phyloP scores from a whole-genome alignment of 2,888 invertebrate genomes.

The Cybosia mesomella region DNA sequence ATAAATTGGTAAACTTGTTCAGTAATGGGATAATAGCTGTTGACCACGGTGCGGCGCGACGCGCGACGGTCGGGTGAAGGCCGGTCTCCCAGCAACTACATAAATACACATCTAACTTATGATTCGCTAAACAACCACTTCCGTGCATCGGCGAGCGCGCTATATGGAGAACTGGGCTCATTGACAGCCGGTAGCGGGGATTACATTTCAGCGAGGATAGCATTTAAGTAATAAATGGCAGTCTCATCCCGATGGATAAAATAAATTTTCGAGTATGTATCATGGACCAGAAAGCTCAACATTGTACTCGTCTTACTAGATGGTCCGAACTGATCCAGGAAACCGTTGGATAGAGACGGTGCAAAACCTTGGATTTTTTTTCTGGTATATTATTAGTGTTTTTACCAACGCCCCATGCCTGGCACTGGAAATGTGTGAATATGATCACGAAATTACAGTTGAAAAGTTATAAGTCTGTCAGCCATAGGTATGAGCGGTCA shows the following conservation, averaged over 20 bases:
- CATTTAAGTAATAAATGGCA: not conserved
- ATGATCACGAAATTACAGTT: not conserved
- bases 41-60: constrained; percentile 52
- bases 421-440: not conserved
- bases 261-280: not conserved
- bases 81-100: constrained; percentile 52
- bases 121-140: constrained; percentile 74
- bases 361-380: too few species aligned
- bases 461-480: not conserved
- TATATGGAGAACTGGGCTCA: constrained; percentile 8
- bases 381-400: too few species aligned
- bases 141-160: constrained; percentile 59
- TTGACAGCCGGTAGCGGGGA: constrained; percentile 9
- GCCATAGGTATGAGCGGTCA: too few species aligned
- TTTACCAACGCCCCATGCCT: not conserved
- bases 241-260: not conserved
- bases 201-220: not conserved
- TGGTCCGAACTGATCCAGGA: too few species aligned
- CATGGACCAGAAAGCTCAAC: not conserved
- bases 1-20: constrained; percentile 46
- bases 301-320: too few species aligned
- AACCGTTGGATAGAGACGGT: too few species aligned
- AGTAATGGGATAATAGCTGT: constrained; percentile 64
- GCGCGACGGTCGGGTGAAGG: constrained; percentile 63
- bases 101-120: constrained; percentile 49